phyloP scores from a whole-genome alignment of 2,888 invertebrate genomes.

The Sabatieria punctata region DNA sequence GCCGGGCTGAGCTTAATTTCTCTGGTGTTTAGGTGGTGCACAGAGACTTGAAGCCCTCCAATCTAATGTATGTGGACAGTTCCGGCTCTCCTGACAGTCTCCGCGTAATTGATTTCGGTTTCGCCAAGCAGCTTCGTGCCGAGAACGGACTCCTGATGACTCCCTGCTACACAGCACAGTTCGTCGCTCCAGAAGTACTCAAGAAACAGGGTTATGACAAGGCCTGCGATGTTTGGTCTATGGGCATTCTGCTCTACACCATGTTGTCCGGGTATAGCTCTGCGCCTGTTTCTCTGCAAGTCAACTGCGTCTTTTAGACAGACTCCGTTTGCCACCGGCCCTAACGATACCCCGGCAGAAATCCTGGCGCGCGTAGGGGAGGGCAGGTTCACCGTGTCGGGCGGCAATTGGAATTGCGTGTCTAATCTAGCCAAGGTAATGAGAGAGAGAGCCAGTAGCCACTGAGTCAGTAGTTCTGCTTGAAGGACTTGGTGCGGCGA shows the following conservation, averaged over 20 bases:
- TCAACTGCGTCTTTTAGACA: constrained; percentile 34
- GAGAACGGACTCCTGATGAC: constrained; percentile 98
- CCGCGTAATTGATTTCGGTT: constrained; percentile 90
- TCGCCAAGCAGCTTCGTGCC: constrained; percentile 86
- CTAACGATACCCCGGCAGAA: constrained; percentile 59
- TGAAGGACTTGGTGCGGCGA: constrained; percentile 59
- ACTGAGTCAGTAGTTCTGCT: no score
- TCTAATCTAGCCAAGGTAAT: constrained; percentile 59
- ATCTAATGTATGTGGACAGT: constrained; percentile 76
- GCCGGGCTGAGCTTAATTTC: background rate
- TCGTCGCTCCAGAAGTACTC: constrained; percentile 62
- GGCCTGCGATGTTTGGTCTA: constrained; percentile 96
- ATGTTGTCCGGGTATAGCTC: constrained; percentile 58
- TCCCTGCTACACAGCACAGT: constrained; percentile 97
- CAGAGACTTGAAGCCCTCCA: constrained; percentile 92
- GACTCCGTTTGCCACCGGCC: constrained; percentile 52
- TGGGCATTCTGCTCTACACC: constrained; percentile 87
- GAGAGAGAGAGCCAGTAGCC: no score
- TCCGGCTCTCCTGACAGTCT: constrained; percentile 51
- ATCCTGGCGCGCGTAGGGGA: constrained; percentile 82
- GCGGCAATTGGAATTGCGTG: constrained; percentile 62
- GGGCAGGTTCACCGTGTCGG: constrained; percentile 49
- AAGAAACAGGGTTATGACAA: constrained; percentile 94
- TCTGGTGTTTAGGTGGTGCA: constrained; percentile 45
- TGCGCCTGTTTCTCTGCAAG: background rate